Percentiles rank a stretch among this genome's conserved stretches.
Conservation (phyloP, 2,888 invertebrate species). For the Coelopa pilipes region DNA sequence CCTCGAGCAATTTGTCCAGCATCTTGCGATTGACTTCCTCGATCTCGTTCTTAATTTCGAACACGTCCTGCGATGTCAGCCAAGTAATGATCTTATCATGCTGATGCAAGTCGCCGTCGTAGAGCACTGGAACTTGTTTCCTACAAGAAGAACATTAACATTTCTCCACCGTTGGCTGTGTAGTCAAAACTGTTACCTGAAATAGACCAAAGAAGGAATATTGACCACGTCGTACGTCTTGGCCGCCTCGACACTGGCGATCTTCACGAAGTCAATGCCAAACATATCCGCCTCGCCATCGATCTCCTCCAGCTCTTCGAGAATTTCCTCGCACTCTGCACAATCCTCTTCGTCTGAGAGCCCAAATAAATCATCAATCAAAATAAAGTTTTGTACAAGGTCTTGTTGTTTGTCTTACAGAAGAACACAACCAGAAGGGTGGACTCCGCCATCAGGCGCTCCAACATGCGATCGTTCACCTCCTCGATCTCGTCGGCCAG, state of each 20-base stretch:
- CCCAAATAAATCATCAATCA: neutral
- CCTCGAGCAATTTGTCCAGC: conserved; percentile 93
- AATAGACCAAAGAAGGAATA: conserved; percentile 88
- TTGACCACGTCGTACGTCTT: conserved; percentile 84
- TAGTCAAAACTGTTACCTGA: conserved; percentile 69
- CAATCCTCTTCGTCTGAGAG: conserved; percentile 86
- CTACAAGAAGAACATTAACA: too few species aligned
- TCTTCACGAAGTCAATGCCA: conserved; percentile 95
- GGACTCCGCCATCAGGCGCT: conserved; percentile 84
- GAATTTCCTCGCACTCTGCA: conserved; percentile 89
- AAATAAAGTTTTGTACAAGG: conserved; percentile 1
- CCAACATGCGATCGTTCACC: conserved; percentile 90
- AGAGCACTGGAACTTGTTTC: conserved; percentile 82
- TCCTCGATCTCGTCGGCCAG: conserved; percentile 94
- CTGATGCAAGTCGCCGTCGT: conserved; percentile 90
- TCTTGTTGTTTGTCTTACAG: conserved; percentile 71
- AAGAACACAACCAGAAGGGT: conserved; percentile 91
- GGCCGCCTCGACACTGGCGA: conserved; percentile 83
- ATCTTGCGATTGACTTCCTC: conserved; percentile 97
- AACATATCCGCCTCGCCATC: conserved; percentile 94
- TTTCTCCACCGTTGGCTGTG: too few species aligned
- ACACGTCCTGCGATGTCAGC: conserved; percentile 93
- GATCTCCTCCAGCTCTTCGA: conserved; percentile 91
- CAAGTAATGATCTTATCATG: conserved; percentile 86
- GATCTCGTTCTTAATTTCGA: conserved; percentile 95